phyloP scores from a whole-genome alignment of 2,113 vertebrate genomes.

The Semnornis frantzii region DNA sequence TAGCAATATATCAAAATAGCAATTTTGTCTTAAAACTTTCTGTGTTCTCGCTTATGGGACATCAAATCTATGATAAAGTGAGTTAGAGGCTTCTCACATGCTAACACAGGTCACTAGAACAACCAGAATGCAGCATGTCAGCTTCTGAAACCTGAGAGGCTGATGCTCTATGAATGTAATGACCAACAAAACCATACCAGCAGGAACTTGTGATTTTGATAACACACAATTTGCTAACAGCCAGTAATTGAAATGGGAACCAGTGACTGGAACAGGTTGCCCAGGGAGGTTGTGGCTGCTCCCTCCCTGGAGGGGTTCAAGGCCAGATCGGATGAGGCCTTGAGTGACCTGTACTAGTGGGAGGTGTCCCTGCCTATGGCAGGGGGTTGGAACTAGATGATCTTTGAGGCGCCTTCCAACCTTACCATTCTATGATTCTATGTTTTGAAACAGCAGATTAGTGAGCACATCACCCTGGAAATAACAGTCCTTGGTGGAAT shows the following conservation, averaged over 20 bases:
- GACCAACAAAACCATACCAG: neutral
- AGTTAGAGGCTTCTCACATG: neutral
- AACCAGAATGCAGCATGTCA: neutral
- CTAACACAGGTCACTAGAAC: neutral
- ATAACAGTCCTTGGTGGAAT: neutral
- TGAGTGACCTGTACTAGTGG: no score
- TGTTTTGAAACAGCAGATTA: neutral
- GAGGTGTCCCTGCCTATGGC: no score
- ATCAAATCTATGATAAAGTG: neutral
- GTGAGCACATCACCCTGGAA: neutral
- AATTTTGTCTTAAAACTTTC: neutral
- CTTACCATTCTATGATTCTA: no score
- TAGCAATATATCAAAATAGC: neutral
- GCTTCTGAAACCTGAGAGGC: neutral
- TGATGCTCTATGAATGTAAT: neutral
- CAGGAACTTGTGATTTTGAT: neutral
- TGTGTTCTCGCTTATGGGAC: neutral
- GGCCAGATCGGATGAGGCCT: no score
- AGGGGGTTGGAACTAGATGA: no score
- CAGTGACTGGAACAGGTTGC: no score
- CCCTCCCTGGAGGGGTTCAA: no score
- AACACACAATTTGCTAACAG: neutral
- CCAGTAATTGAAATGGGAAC: neutral
- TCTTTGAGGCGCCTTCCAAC: no score
- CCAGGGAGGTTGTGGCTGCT: no score